Percentiles rank a stretch among this genome's conserved stretches.
Conservation (phyloP, 2,797 vertebrate species). For the Diplodus puntazzo region DNA sequence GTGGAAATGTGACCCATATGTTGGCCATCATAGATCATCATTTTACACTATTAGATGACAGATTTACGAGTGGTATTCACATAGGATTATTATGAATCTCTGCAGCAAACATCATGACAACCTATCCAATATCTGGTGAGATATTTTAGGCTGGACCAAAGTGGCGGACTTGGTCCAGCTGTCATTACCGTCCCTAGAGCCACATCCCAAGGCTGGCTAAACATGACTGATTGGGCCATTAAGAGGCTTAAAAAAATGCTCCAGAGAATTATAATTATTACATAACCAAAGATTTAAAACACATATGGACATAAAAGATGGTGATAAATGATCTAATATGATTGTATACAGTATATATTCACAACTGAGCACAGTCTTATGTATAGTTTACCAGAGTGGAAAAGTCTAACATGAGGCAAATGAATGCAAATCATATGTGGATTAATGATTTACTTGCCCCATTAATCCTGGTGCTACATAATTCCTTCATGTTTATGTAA, state of each 20-base stretch:
- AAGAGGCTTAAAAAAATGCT: not conserved
- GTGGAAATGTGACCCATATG: too few relatives aligned
- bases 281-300: not conserved
- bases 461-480: constrained; percentile 55
- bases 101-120: not conserved
- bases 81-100: not conserved
- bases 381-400: not conserved
- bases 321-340: not conserved
- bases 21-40: too few relatives aligned
- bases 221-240: not conserved
- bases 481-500: constrained; percentile 39
- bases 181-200: not conserved
- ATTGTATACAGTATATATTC: not conserved
- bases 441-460: constrained; percentile 47
- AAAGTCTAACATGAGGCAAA: constrained; percentile 15
- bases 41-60: too few relatives aligned
- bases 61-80: not conserved
- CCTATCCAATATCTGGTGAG: not conserved
- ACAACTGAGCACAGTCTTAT: not conserved
- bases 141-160: not conserved
- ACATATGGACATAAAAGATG: too few relatives aligned
- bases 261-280: not conserved
- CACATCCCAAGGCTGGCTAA: not conserved
- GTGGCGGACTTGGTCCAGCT: not conserved
- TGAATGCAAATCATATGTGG: constrained; percentile 36